These are phyloP conservation scores for Chaenogobius annularis DNA, from an alignment of 2,113 vertebrate species.

Conservation along the genomic window DNA sequence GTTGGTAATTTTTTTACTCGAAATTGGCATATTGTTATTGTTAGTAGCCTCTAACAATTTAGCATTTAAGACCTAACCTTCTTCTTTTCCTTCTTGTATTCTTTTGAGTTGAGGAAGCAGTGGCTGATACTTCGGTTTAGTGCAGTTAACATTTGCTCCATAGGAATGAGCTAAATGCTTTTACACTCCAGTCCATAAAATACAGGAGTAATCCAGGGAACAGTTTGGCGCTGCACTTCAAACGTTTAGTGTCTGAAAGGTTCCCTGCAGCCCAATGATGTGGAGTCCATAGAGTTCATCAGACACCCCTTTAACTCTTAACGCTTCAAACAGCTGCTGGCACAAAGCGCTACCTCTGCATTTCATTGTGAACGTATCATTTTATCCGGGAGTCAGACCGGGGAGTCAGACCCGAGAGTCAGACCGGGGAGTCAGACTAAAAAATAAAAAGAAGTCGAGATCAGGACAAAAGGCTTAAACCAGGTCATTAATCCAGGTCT, in stretches of 20 bases:
- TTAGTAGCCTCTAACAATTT: too few relatives aligned
- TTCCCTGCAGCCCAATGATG: slow-evolving; percentile 1
- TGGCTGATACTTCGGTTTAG: neutral
- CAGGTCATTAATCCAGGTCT: too few relatives aligned
- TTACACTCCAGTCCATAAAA: slow-evolving; percentile 5
- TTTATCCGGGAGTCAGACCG: too few relatives aligned
- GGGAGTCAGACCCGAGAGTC: too few relatives aligned
- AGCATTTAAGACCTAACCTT: too few relatives aligned
- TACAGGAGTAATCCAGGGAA: neutral
- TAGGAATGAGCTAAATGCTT: neutral
- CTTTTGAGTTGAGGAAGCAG: neutral
- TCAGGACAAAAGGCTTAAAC: too few relatives aligned
- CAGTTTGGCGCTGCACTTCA: neutral
- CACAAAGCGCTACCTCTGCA: neutral
- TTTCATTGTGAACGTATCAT: neutral
- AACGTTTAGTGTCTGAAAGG: slow-evolving; percentile 1
- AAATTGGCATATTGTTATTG: too few relatives aligned
- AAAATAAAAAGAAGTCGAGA: too few relatives aligned
- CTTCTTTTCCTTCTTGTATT: too few relatives aligned
- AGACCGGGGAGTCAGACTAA: too few relatives aligned
- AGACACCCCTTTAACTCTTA: neutral
- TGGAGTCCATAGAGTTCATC: neutral
- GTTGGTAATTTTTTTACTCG: neutral
- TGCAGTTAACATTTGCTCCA: neutral
- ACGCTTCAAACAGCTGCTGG: neutral